These are phyloP conservation scores for Pachypsylla venusta DNA, from an alignment of 1,140 invertebrate genomes.

Conservation along the genomic window DNA sequence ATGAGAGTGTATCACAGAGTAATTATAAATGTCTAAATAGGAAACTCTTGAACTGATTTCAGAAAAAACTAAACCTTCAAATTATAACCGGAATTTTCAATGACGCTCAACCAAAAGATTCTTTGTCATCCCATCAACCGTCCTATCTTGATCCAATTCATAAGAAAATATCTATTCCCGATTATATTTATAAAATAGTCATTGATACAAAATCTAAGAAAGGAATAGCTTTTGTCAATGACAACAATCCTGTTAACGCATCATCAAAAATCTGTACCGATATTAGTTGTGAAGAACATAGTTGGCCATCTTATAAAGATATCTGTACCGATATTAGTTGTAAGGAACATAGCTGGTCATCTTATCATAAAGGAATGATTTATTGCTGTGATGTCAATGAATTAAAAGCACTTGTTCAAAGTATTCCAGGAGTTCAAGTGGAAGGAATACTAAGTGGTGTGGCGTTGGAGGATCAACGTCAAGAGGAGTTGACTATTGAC, in stretches of 20 bases:
- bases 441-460: background rate
- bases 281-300: background rate
- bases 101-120: background rate
- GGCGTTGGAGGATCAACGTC: too few relatives aligned
- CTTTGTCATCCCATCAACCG: background rate
- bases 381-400: background rate
- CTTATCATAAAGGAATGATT: background rate
- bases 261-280: background rate
- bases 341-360: background rate
- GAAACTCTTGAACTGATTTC: background rate
- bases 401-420: background rate
- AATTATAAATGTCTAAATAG: too few relatives aligned
- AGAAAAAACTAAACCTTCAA: background rate
- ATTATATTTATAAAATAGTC: background rate
- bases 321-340: background rate
- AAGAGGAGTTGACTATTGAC: too few relatives aligned
- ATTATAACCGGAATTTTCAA: slow-evolving; percentile 1
- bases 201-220: background rate
- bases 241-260: background rate
- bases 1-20: too few relatives aligned
- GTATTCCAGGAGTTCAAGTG: background rate
- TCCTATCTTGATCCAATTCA: background rate
- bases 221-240: background rate
- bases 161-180: background rate
- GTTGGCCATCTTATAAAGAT: background rate